These are phyloP conservation scores for Falcaria lacertinaria DNA, from an alignment of 2,888 invertebrate species.

Conservation along the genomic window DNA sequence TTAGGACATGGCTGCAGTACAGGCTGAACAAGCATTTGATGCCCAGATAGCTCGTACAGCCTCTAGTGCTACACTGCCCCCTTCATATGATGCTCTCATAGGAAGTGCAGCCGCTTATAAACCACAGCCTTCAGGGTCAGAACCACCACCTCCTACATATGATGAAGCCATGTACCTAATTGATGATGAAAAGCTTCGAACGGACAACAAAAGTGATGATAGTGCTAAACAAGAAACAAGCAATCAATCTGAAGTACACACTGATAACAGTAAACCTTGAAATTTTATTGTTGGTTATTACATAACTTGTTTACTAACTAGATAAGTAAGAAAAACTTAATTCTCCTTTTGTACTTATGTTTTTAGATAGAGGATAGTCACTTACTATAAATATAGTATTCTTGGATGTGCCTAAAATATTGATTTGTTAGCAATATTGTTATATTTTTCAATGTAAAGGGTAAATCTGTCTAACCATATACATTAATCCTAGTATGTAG, in stretches of 20 bases:
- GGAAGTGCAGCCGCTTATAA: conserved; percentile 56
- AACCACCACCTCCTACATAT: conserved; percentile 81
- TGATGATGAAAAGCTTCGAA: conserved; percentile 61
- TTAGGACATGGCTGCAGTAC: conserved; percentile 79
- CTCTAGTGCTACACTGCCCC: conserved; percentile 80
- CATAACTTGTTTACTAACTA: conserved; percentile 32
- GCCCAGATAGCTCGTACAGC: conserved; percentile 76
- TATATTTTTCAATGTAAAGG: conserved; percentile 26
- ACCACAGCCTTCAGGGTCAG: conserved; percentile 71
- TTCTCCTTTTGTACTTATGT: conserved; percentile 72
- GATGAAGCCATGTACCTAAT: conserved; percentile 82
- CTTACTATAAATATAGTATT: conserved; percentile 52
- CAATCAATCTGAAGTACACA: conserved; percentile 40
- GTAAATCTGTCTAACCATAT: neutral
- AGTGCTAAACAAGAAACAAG: conserved; percentile 63
- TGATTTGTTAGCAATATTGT: conserved; percentile 58
- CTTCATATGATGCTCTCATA: conserved; percentile 81
- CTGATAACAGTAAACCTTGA: conserved; percentile 64
- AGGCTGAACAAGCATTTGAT: conserved; percentile 75
- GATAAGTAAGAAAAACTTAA: conserved; percentile 60
- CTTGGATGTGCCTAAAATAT: conserved; percentile 72
- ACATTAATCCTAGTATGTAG: too few relatives aligned
- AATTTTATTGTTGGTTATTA: too few relatives aligned
- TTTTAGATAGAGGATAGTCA: conserved; percentile 46
- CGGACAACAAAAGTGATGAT: conserved; percentile 48